Conservation (phyloP, 1,140 invertebrate genomes). For the Laodelphax striatellus region DNA sequence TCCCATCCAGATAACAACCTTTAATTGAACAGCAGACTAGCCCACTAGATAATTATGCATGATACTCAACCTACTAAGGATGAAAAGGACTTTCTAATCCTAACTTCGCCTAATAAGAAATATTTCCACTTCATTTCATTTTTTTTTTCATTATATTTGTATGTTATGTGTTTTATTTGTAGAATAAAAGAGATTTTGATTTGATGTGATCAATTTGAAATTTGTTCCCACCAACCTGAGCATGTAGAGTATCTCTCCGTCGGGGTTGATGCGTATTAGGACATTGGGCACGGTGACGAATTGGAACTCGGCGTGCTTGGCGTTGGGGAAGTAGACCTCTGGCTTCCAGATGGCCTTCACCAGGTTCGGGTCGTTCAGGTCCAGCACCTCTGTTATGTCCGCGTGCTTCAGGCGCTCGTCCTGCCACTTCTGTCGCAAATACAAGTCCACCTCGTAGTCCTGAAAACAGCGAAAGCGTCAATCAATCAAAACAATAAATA, state of each 20-base stretch:
- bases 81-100: no score
- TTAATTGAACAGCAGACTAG: no score
- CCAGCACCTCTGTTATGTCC: conserved; percentile 38
- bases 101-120: no score
- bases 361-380: conserved; percentile 43
- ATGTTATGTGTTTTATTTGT: no score
- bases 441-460: conserved; percentile 49
- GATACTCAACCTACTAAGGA: no score
- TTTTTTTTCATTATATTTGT: no score
- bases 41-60: no score
- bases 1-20: no score
- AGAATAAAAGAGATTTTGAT: no score
- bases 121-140: no score
- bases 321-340: conserved; percentile 56
- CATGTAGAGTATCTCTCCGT: conserved; percentile 52
- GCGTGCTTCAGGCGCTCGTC: conserved; percentile 39
- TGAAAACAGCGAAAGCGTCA: conserved; percentile 20
- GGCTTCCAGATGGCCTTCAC: conserved; percentile 53
- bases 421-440: conserved; percentile 43
- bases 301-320: conserved; percentile 52
- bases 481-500: no score
- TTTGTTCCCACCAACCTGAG: conserved; percentile 34
- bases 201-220: no score
- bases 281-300: conserved; percentile 56
- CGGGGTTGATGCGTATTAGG: conserved; percentile 46